phyloP scores from a whole-genome alignment of 2,888 invertebrate genomes.

The Dicyrtoma fusca region DNA sequence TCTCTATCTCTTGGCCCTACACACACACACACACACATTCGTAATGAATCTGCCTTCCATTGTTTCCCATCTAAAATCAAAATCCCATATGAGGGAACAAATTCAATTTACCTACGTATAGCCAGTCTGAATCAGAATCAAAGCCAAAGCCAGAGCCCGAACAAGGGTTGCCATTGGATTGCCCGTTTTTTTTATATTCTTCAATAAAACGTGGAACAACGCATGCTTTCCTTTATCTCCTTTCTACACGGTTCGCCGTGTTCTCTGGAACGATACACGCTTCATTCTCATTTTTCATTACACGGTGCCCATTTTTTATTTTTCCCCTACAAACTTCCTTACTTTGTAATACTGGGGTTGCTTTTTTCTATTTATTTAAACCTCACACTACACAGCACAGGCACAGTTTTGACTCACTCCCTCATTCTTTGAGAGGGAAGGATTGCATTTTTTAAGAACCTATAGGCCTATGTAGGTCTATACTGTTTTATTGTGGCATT shows the following conservation, averaged over 20 bases:
- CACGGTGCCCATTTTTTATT: background rate
- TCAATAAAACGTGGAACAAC: constrained; percentile 2
- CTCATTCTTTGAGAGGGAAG: too few relatives aligned
- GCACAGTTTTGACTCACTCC: too few relatives aligned
- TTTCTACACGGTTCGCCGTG: background rate
- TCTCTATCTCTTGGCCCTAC: background rate
- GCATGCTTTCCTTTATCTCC: constrained; percentile 11
- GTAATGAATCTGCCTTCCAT: background rate
- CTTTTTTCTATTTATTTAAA: too few relatives aligned
- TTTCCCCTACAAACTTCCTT: background rate
- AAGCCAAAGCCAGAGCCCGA: too few relatives aligned
- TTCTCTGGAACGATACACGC: background rate
- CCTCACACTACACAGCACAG: too few relatives aligned
- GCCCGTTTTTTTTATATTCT: constrained; percentile 1
- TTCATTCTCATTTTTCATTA: background rate
- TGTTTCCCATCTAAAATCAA: too few relatives aligned
- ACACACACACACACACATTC: background rate
- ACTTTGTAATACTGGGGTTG: too few relatives aligned
- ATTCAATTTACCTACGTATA: background rate
- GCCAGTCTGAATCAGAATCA: too few relatives aligned
- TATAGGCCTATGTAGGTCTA: too few relatives aligned
- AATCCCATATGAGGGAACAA: background rate
- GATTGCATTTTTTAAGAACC: too few relatives aligned
- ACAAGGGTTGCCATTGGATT: too few relatives aligned
- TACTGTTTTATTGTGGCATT: too few relatives aligned